A percentile compares a stretch with the other conserved stretches of the same genome.
Conservation (phyloP, 2,113 vertebrate species). For the Bos javanicus region DNA sequence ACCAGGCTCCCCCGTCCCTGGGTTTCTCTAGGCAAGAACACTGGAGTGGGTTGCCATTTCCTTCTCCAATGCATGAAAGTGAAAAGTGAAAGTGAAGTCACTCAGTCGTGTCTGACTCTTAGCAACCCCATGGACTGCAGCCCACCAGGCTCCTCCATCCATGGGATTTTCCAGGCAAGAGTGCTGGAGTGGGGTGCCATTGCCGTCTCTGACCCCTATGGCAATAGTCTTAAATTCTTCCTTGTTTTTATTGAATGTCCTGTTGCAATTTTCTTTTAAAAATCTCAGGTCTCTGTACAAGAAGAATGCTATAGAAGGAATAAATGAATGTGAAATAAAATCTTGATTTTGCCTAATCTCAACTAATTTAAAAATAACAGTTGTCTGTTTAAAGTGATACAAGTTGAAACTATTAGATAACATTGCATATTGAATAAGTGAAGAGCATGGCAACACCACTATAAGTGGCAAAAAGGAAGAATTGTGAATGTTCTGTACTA, state of each 20-base stretch:
- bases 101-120: no score
- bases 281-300: neutral
- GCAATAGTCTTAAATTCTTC: neutral
- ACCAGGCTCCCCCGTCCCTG: no score
- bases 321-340: neutral
- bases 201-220: no score
- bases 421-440: neutral
- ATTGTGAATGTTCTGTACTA: no score
- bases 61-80: no score
- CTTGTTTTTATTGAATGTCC: neutral
- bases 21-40: no score
- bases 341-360: neutral
- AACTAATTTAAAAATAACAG: neutral
- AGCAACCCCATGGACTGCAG: no score
- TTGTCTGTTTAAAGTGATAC: neutral
- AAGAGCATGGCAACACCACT: neutral
- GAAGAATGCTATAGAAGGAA: neutral
- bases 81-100: no score
- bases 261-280: neutral
- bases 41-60: no score
- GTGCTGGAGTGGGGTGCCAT: no score
- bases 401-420: neutral
- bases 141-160: no score
- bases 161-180: no score
- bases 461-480: neutral